phyloP scores from a whole-genome alignment of 2,888 invertebrate species.

The Tachina fera region DNA sequence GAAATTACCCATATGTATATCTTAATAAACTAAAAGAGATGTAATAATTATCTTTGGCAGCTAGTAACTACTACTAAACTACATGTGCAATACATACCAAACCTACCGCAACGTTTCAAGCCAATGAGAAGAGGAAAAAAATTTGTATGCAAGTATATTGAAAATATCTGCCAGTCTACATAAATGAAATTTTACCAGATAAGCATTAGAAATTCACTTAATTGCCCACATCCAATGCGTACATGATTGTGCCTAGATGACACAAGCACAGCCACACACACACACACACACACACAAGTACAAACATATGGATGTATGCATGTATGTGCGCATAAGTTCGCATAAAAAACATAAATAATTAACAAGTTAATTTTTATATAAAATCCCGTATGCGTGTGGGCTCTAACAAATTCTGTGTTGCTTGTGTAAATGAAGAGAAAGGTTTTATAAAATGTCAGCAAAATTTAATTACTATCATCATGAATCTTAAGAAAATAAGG shows the following conservation, averaged over 20 bases:
- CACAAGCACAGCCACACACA: background rate
- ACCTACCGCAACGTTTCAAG: constrained; percentile 64
- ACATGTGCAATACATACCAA: constrained; percentile 65
- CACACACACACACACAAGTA: background rate
- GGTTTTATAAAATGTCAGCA: constrained; percentile 53
- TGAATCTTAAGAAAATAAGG: constrained; percentile 4
- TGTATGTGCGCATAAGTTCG: background rate
- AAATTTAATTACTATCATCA: constrained; percentile 54
- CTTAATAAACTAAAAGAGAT: constrained; percentile 33
- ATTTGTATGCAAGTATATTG: constrained; percentile 28
- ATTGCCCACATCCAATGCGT: constrained; percentile 36
- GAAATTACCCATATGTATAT: constrained; percentile 29
- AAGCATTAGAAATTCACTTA: constrained; percentile 73
- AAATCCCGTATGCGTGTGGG: constrained; percentile 61
- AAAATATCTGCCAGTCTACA: constrained; percentile 67
- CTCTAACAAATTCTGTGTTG: constrained; percentile 8
- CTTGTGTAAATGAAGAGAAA: constrained; percentile 55
- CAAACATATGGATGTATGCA: background rate
- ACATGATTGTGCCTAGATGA: constrained; percentile 4
- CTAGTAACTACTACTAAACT: constrained; percentile 32
- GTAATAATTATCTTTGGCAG: constrained; percentile 55
- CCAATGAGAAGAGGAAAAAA: constrained; percentile 20
- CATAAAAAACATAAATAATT: constrained; percentile 55
- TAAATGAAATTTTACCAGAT: constrained; percentile 66
- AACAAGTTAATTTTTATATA: constrained; percentile 53